Evolutionary conservation across 2,113 vertebrate species (phyloP).

Genomic region (Dicaeum eximium): DNA sequence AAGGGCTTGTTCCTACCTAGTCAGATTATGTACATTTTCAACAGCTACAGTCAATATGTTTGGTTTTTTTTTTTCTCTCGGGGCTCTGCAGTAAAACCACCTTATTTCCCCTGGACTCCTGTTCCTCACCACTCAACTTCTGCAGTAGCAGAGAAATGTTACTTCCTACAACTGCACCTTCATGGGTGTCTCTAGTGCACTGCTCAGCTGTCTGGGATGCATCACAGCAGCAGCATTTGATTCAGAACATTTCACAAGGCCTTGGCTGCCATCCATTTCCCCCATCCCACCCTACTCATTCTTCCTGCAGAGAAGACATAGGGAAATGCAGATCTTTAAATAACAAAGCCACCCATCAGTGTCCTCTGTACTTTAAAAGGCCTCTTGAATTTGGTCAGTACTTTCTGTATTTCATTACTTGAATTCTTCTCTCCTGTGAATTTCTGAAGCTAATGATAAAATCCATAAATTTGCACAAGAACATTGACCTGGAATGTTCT

Average conservation of each 20-base stretch:
- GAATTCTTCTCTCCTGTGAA: neutral
- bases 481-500: neutral
- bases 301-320: neutral
- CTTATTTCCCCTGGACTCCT: neutral
- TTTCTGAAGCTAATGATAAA: constrained; percentile 7
- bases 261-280: neutral
- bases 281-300: neutral
- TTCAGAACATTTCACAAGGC: neutral
- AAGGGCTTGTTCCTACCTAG: neutral
- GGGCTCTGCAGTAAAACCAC: neutral
- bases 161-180: neutral
- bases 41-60: neutral
- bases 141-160: fast-evolving
- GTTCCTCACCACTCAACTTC: neutral
- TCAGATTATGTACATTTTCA: neutral
- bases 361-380: neutral
- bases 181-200: neutral
- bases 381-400: neutral
- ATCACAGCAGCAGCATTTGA: neutral
- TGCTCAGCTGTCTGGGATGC: neutral
- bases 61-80: neutral
- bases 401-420: neutral
- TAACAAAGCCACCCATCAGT: neutral
- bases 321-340: neutral
- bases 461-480: neutral